These are phyloP conservation scores for Cetonia aurata DNA, from an alignment of 2,888 invertebrate genomes.

Conservation along the genomic window DNA sequence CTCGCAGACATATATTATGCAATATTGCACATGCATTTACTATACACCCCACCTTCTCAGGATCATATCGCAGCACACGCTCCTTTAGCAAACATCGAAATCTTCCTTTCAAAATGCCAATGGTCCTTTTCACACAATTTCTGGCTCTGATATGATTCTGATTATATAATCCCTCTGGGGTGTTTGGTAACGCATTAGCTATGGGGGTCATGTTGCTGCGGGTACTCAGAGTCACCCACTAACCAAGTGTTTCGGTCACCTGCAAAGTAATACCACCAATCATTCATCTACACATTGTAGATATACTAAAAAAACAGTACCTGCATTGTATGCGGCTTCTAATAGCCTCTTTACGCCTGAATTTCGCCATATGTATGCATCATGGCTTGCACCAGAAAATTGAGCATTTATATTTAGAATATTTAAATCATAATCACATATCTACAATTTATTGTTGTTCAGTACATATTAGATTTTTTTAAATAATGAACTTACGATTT, in stretches of 20 bases:
- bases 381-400: slow-evolving; percentile 38
- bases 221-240: slow-evolving; percentile 54
- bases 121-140: slow-evolving; percentile 51
- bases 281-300: slow-evolving; percentile 5
- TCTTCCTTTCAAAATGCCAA: slow-evolving; percentile 51
- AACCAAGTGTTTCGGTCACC: too few species aligned
- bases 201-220: slow-evolving; percentile 50
- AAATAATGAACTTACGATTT: slow-evolving; percentile 46
- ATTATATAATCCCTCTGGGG: slow-evolving; percentile 49
- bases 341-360: slow-evolving; percentile 14
- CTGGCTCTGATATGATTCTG: slow-evolving; percentile 47
- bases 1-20: background rate
- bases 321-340: background rate
- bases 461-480: slow-evolving; percentile 2
- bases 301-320: background rate
- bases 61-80: slow-evolving; percentile 52
- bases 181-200: slow-evolving; percentile 45
- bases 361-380: slow-evolving; percentile 39
- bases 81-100: slow-evolving; percentile 54
- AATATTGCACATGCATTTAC: slow-evolving; percentile 53
- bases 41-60: slow-evolving; percentile 53
- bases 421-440: slow-evolving; percentile 47
- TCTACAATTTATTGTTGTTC: slow-evolving; percentile 33
- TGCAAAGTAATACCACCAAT: background rate
- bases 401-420: slow-evolving; percentile 48